Conservation (phyloP, 2,797 vertebrate genomes). For the Avahi laniger region DNA sequence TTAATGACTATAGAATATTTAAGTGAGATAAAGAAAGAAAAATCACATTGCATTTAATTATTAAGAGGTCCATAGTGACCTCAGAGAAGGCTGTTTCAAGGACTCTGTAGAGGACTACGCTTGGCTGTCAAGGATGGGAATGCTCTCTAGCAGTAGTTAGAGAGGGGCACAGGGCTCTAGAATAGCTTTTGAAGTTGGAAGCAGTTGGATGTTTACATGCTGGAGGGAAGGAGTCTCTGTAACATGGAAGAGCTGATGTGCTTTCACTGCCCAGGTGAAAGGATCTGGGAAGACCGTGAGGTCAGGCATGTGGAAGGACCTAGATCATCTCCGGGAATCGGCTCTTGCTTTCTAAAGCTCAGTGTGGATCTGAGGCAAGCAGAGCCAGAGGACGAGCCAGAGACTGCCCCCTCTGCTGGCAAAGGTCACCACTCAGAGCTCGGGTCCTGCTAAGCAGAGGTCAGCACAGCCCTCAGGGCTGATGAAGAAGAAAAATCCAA, state of each 20-base stretch:
- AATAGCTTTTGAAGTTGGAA: neutral
- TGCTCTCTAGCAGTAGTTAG: neutral
- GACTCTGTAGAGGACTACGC: neutral
- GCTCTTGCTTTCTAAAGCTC: neutral
- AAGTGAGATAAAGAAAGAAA: neutral
- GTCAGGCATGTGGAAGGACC: neutral
- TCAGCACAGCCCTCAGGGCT: neutral
- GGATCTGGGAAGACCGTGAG: neutral
- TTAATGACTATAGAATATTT: neutral
- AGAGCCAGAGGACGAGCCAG: neutral
- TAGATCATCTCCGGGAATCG: fast-evolving
- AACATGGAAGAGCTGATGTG: neutral
- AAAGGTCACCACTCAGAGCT: neutral
- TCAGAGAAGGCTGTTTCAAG: neutral
- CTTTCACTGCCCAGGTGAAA: neutral
- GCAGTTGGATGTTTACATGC: fast-evolving
- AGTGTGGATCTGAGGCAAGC: neutral
- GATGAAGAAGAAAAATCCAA: neutral
- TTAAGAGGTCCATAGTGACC: neutral
- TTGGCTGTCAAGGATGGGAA: neutral
- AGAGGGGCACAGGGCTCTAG: neutral
- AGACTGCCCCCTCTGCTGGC: neutral
- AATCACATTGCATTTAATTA: neutral
- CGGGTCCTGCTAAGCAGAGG: neutral
- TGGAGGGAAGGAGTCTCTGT: neutral